A percentile compares a stretch with the other conserved stretches of the same genome.
These are phyloP conservation scores for Seriola dumerili DNA, from an alignment of 2,113 vertebrate genomes.

Conservation along the genomic window DNA sequence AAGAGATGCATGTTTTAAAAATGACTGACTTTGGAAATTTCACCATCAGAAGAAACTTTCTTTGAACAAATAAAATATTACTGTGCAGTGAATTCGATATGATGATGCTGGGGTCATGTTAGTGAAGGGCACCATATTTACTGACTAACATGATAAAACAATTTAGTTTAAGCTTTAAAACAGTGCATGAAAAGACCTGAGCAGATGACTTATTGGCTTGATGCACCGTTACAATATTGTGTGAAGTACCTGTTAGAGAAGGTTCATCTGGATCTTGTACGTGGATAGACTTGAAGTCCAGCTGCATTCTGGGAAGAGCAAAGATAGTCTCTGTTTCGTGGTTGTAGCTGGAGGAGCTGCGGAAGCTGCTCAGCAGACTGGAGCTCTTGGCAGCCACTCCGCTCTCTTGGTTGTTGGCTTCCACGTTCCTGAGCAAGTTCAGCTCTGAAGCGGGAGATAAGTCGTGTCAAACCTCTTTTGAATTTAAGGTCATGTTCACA, in stretches of 20 bases:
- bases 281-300: slow-evolving; percentile 98
- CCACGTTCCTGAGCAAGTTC: slow-evolving; percentile 94
- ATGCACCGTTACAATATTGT: too few species aligned
- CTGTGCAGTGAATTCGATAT: background rate
- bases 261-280: slow-evolving; percentile 96
- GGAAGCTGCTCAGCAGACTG: slow-evolving; percentile 93
- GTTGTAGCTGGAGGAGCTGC: slow-evolving; percentile 95
- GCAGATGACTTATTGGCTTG: background rate
- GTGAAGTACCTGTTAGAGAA: slow-evolving; percentile 86
- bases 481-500: slow-evolving; percentile 35
- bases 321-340: slow-evolving; percentile 99
- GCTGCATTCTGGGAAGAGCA: slow-evolving; percentile 97
- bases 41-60: too few species aligned
- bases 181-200: background rate
- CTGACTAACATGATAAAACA: background rate
- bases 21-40: too few species aligned
- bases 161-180: background rate
- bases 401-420: slow-evolving; percentile 92
- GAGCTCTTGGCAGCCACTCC: slow-evolving; percentile 92
- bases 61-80: too few species aligned
- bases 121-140: background rate
- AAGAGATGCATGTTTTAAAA: too few species aligned
- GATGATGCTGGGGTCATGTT: background rate
- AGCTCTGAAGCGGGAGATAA: slow-evolving; percentile 86
- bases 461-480: background rate